These are phyloP conservation scores for Caranx melampygus DNA, from an alignment of 2,113 vertebrate genomes.

Conservation along the genomic window DNA sequence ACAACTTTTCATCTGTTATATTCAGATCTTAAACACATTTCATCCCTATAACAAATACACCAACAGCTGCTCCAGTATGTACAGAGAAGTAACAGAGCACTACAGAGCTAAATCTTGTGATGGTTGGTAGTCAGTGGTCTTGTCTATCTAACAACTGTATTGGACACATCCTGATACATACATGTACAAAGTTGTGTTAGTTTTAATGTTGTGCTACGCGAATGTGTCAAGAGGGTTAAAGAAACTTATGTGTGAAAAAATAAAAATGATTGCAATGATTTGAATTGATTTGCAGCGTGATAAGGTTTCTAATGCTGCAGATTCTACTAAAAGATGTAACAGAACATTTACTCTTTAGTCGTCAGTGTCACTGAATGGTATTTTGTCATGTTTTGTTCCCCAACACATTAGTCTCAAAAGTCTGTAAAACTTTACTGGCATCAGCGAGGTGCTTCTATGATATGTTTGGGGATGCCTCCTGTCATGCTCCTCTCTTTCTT, in stretches of 20 bases:
- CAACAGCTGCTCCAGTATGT: background rate
- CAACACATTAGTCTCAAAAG: background rate
- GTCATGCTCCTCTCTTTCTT: no score
- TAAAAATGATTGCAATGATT: background rate
- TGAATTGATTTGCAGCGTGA: background rate
- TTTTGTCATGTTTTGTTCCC: background rate
- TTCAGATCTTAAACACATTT: background rate
- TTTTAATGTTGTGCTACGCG: background rate
- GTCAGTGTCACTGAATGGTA: background rate
- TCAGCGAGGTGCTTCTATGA: background rate
- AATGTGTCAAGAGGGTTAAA: background rate
- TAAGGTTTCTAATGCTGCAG: background rate
- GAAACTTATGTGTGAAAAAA: background rate
- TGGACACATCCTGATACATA: no score
- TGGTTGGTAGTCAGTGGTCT: background rate
- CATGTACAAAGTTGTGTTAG: background rate
- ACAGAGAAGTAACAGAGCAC: background rate
- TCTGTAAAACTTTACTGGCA: background rate
- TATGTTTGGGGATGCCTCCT: background rate
- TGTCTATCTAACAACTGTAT: background rate
- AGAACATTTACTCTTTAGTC: background rate
- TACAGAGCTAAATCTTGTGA: background rate
- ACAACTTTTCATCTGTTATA: background rate
- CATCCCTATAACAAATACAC: background rate
- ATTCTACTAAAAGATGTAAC: background rate